A percentile compares a stretch with the other conserved stretches of the same genome.
These are phyloP conservation scores for Marisa cornuarietis DNA, from an alignment of 1,140 invertebrate genomes.

Conservation along the genomic window DNA sequence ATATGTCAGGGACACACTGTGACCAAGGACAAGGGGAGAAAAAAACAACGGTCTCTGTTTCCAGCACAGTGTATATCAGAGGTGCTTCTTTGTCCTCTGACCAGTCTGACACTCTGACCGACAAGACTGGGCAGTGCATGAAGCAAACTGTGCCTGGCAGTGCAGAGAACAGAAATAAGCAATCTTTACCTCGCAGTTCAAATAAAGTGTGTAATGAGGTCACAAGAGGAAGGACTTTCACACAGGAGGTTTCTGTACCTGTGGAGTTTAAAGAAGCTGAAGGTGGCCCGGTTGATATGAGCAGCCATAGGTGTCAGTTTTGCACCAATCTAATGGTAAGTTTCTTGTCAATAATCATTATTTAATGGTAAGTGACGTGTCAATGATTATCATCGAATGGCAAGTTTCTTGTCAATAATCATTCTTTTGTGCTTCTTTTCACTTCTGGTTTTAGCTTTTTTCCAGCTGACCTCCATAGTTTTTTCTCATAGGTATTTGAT, in stretches of 20 bases:
- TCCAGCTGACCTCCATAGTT: background rate
- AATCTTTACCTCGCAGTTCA: background rate
- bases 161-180: background rate
- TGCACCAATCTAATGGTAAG: conserved; percentile 42
- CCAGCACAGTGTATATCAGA: background rate
- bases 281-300: conserved; percentile 20
- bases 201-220: background rate
- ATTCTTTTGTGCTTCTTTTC: background rate
- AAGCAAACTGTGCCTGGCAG: conserved; percentile 32
- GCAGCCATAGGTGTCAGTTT: conserved; percentile 39
- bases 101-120: conserved; percentile 40
- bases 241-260: background rate
- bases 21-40: background rate
- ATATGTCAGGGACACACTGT: background rate
- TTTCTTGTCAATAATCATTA: background rate
- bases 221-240: conserved; percentile 2
- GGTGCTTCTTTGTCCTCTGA: background rate
- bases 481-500: background rate
- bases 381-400: background rate
- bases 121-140: conserved; percentile 39
- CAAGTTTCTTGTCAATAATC: background rate
- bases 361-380: background rate
- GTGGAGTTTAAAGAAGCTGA: background rate
- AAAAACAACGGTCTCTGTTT: background rate
- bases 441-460: background rate